Base-by-base conservation (phyloP, 2,113 vertebrate species). In the Potamarius usumacintae region DNA sequence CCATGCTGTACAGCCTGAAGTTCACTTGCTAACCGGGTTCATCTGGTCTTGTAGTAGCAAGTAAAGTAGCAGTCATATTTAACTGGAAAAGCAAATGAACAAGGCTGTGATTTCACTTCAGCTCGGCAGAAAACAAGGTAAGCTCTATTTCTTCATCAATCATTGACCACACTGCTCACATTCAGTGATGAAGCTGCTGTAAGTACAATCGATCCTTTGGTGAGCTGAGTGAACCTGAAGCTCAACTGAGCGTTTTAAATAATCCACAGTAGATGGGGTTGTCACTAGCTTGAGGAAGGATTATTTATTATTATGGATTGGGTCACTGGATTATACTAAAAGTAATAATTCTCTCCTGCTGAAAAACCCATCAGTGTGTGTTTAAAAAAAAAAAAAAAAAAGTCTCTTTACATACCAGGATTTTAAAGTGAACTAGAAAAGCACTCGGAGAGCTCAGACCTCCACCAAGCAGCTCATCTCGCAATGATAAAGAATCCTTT, bases 111-210 rank as follows among this genome's bases (percentile, higher is more conserved):
- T 25, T 55, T 78, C 12, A n/a, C 53, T 20, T 62, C 27, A 22
- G 4, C 30, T 85, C 90, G 92, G 81, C 82, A 93, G 90, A 90
- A 93, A 93, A 93, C 90, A 86, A 93, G 90, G 90, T 88, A 58
- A 63, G 57, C 15, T 83, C 14, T 22, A 57, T 52, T 52, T 55
- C 30, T 50, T 84, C 7, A 34, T 55, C 27, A 86, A 81, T 69
- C 62, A 86, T 86, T 86, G 42, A 80, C 85, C 27, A 67, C 62
- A 69, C 52, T 30, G 48, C n/a, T 8, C 4, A 80, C 12, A 34
- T n/a, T 62, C 48, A 15, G n/a, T 42, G 34, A 2, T 5, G 22
- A 50, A 74, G 22, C 9, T 17, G 27, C 1, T 74, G 57, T 30
- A 48, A 20, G 34, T 53, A 82, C 65, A 79, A 63, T 30, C 25